Base-by-base conservation (phyloP, 1,140 invertebrate species). In the Leptopilina boulardi region DNA sequence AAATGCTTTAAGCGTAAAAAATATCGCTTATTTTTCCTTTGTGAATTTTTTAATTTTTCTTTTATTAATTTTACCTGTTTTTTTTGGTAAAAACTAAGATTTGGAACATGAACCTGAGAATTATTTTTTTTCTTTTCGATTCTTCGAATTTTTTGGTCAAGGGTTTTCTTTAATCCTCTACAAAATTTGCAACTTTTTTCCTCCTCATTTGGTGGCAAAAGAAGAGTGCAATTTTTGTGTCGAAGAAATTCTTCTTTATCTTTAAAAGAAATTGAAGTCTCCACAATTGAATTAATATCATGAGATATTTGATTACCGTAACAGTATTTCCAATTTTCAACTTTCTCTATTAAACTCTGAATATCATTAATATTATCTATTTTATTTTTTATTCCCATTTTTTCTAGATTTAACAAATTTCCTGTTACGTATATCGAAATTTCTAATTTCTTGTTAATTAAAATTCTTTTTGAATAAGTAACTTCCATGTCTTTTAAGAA, bases 141-240 rank as follows among this genome's bases (percentile, higher is more conserved):
- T 74, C 74, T 70, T 34, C 74, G 73, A 10, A 44, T 76, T 76
- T 79, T 76, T 15, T 66, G 56, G n/a, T 79, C 59, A 1, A 75
- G 11, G 9, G 56, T 54, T 30, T 21, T 59, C 9, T 74, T 79
- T 26, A 76, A 41, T 11, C 59, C 71, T 30, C n/a, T 74, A 19
- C 78, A 79, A 71, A 79, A 79, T 34, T 73, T 41, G 23, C 78
- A 79, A 47, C 41, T 70, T 70, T 23, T 51, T 4, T 73, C 73
- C 19, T 76, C 71, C 0, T 71, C 51, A 70, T 18, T 70, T 41
- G 11, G 2, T 1, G 42, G 10, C 13, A 47, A n/a, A 47, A 47
- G 42, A 1, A 79, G 73, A 70, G 13, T 54, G 44, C 74, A 79
- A 11, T 76, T 76, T 5, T 70, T 54, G 41, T 79, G 70, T 15